phyloP scores from a whole-genome alignment of 2,113 vertebrate genomes.

The Erythrocercus mccallii region DNA sequence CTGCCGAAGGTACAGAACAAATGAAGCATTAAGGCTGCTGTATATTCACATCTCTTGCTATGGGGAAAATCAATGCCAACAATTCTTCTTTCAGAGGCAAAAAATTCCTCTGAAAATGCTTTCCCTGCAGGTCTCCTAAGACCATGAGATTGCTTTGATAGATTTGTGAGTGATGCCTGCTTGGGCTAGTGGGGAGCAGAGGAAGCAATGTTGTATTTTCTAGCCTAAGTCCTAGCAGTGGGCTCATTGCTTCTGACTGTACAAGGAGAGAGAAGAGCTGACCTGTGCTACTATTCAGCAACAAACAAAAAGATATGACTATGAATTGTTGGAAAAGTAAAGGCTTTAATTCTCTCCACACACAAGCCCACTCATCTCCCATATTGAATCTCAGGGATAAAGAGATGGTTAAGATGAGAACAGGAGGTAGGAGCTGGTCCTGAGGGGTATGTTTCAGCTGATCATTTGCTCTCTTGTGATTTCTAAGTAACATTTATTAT shows the following conservation, averaged over 20 bases:
- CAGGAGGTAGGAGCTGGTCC: not conserved
- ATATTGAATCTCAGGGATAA: not conserved
- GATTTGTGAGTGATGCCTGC: not conserved
- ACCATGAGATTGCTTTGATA: not conserved
- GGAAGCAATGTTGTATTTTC: not conserved
- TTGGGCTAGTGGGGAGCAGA: not conserved
- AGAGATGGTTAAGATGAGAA: not conserved
- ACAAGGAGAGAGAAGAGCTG: accelerated
- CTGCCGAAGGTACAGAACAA: not conserved
- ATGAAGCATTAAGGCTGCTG: not conserved
- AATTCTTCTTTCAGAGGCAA: not conserved
- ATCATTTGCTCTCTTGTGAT: not conserved
- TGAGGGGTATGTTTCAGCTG: not conserved
- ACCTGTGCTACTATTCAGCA: not conserved
- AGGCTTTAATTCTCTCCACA: not conserved
- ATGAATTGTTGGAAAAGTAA: not conserved
- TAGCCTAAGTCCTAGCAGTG: not conserved
- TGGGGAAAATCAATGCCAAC: not conserved
- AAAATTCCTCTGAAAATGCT: not conserved
- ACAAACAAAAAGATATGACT: not conserved
- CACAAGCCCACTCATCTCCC: not conserved
- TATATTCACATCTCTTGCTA: not conserved
- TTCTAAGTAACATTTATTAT: not conserved
- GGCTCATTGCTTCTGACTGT: not conserved
- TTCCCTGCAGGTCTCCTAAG: not conserved